phyloP scores from a whole-genome alignment of 2,797 vertebrate species.

The Perodicticus potto region DNA sequence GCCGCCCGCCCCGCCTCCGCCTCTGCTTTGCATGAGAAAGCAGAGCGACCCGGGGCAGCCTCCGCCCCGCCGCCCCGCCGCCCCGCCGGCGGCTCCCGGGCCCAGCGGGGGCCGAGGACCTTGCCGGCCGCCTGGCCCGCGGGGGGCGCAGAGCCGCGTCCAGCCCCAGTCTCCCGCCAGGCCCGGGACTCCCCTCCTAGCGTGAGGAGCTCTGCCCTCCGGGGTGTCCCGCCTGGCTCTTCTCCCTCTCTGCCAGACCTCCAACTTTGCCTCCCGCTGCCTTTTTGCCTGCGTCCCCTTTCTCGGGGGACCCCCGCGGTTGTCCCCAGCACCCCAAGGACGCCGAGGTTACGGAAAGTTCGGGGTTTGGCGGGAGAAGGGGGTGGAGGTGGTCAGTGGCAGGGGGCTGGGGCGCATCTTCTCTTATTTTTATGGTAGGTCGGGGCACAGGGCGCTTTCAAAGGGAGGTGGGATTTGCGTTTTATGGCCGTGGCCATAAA shows the following conservation, averaged over 20 bases:
- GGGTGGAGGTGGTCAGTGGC: background rate
- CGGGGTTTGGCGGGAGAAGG: background rate
- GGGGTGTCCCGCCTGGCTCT: background rate
- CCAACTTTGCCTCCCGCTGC: constrained; percentile 8
- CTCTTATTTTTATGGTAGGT: constrained; percentile 31
- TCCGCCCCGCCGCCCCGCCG: background rate
- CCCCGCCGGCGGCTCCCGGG: background rate
- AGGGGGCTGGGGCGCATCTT: constrained; percentile 39
- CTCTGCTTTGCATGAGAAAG: constrained; percentile 98
- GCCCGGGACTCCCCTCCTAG: background rate
- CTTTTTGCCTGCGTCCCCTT: background rate
- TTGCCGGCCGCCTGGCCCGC: background rate
- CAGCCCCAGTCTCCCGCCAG: background rate
- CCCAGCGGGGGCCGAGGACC: background rate
- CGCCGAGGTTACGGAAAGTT: constrained; percentile 32
- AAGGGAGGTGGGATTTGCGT: constrained; percentile 70
- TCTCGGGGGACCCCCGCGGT: background rate
- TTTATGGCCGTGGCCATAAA: constrained; percentile 79
- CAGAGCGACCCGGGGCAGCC: constrained; percentile 68
- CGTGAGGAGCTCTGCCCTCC: background rate
- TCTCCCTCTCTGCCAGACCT: background rate
- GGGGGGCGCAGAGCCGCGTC: background rate
- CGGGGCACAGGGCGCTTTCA: constrained; percentile 69
- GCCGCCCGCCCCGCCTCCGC: constrained; percentile 92
- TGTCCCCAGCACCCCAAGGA: background rate